Evolutionary conservation across 2,113 vertebrate species (phyloP).

Genomic region (Cyprinodon brontotheroides): DNA sequence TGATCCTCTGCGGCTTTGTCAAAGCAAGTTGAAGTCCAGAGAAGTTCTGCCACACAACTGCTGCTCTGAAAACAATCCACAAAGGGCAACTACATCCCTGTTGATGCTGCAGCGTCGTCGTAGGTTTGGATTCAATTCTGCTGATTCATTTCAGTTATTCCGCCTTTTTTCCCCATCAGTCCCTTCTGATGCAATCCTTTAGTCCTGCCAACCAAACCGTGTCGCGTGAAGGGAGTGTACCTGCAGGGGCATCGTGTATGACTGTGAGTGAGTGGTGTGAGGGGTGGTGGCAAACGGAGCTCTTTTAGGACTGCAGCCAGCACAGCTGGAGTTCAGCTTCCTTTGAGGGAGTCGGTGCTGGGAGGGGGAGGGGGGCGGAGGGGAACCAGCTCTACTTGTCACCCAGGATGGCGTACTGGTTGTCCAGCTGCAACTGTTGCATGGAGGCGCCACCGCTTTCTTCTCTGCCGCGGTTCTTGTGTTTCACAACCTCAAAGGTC

Average conservation of each 20-base stretch:
- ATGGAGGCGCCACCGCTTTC: slow-evolving; percentile 83
- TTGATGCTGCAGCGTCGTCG: slow-evolving; percentile 74
- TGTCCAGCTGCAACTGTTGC: slow-evolving; percentile 96
- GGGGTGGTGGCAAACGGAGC: slow-evolving; percentile 49
- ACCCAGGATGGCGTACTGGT: slow-evolving; percentile 96
- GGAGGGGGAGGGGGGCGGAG: slow-evolving; percentile 71
- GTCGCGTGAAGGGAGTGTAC: slow-evolving; percentile 45
- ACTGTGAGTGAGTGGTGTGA: slow-evolving; percentile 30
- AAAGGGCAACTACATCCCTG: slow-evolving; percentile 63
- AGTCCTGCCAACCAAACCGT: slow-evolving; percentile 76
- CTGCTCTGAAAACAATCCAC: slow-evolving; percentile 77
- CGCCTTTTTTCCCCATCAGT: slow-evolving; percentile 57
- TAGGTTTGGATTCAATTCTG: slow-evolving; percentile 69
- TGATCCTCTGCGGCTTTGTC: slow-evolving; percentile 68
- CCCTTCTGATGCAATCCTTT: slow-evolving; percentile 71
- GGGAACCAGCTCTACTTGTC: slow-evolving; percentile 86
- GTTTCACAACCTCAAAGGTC: slow-evolving; percentile 98
- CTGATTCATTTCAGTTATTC: slow-evolving; percentile 66
- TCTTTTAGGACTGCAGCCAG: slow-evolving; percentile 60
- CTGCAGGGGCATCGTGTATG: slow-evolving; percentile 33
- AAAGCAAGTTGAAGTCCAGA: slow-evolving; percentile 75
- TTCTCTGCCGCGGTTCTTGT: slow-evolving; percentile 94
- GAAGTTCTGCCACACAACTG: slow-evolving; percentile 60
- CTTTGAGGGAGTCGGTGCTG: slow-evolving; percentile 62
- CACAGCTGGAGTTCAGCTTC: slow-evolving; percentile 63